Base-by-base conservation (phyloP, 2,797 vertebrate species). In the Parauchenoglanis ngamensis region DNA sequence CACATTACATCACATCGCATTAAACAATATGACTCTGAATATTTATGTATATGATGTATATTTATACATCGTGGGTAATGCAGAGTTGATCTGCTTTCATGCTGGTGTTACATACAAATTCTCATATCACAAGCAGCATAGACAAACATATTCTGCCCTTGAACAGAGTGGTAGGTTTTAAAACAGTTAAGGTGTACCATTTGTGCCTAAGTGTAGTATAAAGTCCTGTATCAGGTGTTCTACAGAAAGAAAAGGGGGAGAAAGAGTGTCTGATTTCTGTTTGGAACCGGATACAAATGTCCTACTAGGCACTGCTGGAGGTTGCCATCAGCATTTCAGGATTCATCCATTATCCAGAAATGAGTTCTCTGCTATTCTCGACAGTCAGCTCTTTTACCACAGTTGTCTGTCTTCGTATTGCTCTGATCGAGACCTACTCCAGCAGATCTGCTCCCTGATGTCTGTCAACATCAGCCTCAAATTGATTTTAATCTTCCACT, bases 311-410 rank as follows among this genome's bases (percentile, higher is more conserved):
- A 40, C 87, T 49, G 78, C 84, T 90, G 87, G 89, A 83, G 72
- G 87, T 88, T 87, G 87, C 84, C 87, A 87, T 90, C 84, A 86
- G 81, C 83, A 87, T 90, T 89, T 87, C 72, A 89, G 77, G 72
- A 86, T 85, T 85, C 76, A 91, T 91, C 86, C 80, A 83, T 90
- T 91, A 86, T 63, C 3, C 56, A 40, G 54, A 86, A 82, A 88
- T 88, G 87, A 83, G 84, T 79, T 85, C 80, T 75, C 84, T 73
- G 46, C 75, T 80, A 78, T 87, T 85, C 76, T 85, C 61, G 40
- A 76, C 59, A 49, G 49, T 85, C 87, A 87, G 87, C 80, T 72
- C 28, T 83, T 88, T 86, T 72, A 78, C 61, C 79, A 44, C 80
- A 86, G 72, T 77, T 59, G 78, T 84, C 59, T 78, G 23, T 81